Evolutionary conservation across 2,113 vertebrate species (phyloP), one percentile per base, ranked within the genome.

Genomic region (Saccopteryx bilineata): DNA sequence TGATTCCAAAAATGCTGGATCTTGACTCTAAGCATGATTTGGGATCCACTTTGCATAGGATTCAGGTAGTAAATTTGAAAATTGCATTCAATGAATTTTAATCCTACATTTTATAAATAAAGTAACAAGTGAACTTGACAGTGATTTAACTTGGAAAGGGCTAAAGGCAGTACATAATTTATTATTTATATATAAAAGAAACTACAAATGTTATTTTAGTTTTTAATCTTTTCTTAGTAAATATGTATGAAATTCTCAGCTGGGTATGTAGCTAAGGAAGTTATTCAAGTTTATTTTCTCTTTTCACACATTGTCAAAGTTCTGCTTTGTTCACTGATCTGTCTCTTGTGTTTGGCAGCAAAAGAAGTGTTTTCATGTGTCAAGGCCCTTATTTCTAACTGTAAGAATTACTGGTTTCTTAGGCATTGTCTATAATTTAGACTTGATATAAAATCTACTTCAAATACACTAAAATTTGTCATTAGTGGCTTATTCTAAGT

Each of bases 381-480:
- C n/a, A 46, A 39, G 23, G 0, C 5, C 87, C 33, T 69, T 60
- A 78, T 61, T 86, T 96, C 65, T 80, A 84, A 68, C 50, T 72
- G 26, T 7, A 72, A 58, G 9, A 93, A 26, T 54, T 95, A 72
- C 31, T 81, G 9, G 10, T 13, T 69, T 31, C 48, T 95, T 88
- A 76, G 21, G 88, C 82, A 48, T 65, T 71, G 12, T 56, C 14
- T 74, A 71, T 58, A 72, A 17, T 81, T 80, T 81, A 87, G 8
- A 56, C 3, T 14, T 74, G 6, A 72, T 33, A 65, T 56, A 66
- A 81, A 63, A 72, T 93, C 28, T n/a, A 31, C 28, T 88, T 88
- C n/a, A 93, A 24, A 72, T 94, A 33, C 21, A 81, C 12, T 63
- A 8, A 71, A 15, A 28, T 94, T 94, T 91, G 50, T 82, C 61